phyloP scores from a whole-genome alignment of 1,140 invertebrate genomes.

The Drosophila pseudoobscura region DNA sequence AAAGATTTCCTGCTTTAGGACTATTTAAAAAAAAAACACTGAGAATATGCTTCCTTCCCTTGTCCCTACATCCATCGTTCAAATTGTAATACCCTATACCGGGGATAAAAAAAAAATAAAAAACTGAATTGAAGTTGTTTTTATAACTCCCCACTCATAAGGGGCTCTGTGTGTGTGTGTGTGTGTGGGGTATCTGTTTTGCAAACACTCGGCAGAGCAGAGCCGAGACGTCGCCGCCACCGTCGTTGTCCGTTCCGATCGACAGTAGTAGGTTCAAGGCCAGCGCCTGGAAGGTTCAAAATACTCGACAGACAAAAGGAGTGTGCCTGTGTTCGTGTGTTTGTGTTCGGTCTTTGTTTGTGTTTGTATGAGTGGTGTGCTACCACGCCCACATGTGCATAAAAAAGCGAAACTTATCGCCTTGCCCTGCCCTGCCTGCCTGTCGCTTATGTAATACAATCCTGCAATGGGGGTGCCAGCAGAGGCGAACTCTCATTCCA shows the following conservation, averaged over 20 bases:
- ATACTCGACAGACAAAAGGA: constrained; percentile 58
- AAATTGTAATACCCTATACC: neutral
- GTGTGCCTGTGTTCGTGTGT: constrained; percentile 26
- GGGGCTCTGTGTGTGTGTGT: constrained; percentile 19
- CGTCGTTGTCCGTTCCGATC: constrained; percentile 47
- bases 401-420: constrained; percentile 57
- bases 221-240: constrained; percentile 2
- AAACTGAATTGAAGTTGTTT: constrained; percentile 36
- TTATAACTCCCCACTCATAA: constrained; percentile 58
- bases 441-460: constrained; percentile 72
- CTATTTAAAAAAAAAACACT: neutral
- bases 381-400: constrained; percentile 53
- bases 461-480: constrained; percentile 52
- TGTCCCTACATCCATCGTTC: neutral
- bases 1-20: neutral
- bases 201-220: constrained; percentile 38
- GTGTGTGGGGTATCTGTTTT: constrained; percentile 56
- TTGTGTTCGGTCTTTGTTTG: constrained; percentile 24
- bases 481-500: constrained; percentile 4
- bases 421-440: constrained; percentile 12
- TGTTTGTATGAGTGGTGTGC: constrained; percentile 7
- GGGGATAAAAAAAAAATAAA: constrained; percentile 31
- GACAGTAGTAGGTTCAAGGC: constrained; percentile 70
- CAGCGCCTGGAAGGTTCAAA: constrained; percentile 76
- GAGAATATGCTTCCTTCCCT: no score